These are phyloP conservation scores for Iguana delicatissima DNA, from an alignment of 2,797 vertebrate genomes.

Conservation along the genomic window DNA sequence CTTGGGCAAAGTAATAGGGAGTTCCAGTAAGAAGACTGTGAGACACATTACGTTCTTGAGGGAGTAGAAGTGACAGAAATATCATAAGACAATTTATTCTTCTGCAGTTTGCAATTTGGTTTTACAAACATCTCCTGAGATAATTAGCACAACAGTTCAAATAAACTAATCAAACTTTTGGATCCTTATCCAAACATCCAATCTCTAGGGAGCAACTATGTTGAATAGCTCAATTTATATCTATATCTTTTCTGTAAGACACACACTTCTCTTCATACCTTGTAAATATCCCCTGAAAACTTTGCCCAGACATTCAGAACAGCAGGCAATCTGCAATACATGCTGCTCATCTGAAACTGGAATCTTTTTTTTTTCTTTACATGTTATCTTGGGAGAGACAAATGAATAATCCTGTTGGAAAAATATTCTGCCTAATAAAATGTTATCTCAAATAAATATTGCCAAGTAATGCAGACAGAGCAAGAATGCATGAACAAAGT, in stretches of 20 bases:
- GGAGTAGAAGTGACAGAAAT: constrained; percentile 18
- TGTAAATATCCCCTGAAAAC: constrained; percentile 5
- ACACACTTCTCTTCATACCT: neutral
- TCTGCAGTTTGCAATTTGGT: neutral
- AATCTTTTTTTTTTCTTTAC: neutral
- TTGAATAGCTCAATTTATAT: constrained; percentile 5
- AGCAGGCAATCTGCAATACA: constrained; percentile 6
- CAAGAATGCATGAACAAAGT: constrained; percentile 20
- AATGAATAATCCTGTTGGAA: constrained; percentile 23
- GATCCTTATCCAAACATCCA: neutral
- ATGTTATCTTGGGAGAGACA: constrained; percentile 14
- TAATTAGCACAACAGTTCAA: constrained; percentile 10
- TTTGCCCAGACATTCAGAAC: neutral
- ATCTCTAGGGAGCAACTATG: neutral
- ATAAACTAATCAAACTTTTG: neutral
- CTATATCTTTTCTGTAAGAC: neutral
- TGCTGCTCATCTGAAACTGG: neutral
- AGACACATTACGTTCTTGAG: neutral
- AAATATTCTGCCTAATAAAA: constrained; percentile 7
- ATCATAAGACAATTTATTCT: neutral
- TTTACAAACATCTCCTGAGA: neutral
- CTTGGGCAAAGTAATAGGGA: neutral
- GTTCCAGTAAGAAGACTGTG: neutral
- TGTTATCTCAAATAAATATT: neutral
- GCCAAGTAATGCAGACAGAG: constrained; percentile 31